phyloP scores from a whole-genome alignment of 1,140 invertebrate species.

The Trichoplusia ni region DNA sequence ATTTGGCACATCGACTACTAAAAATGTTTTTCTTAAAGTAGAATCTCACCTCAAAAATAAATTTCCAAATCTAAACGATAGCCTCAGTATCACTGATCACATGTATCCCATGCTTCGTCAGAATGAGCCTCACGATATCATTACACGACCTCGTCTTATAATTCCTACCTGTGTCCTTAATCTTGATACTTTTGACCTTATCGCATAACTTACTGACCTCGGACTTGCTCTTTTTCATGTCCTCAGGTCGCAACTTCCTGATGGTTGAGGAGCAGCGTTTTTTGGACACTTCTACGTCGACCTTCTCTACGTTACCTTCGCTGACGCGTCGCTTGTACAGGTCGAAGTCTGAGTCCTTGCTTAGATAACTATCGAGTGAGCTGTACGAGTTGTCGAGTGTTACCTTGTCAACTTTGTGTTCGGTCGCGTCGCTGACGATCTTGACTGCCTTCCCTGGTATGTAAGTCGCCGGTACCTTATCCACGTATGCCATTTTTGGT shows the following conservation, averaged over 20 bases:
- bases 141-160: constrained; percentile 83
- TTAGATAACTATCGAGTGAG: constrained; percentile 66
- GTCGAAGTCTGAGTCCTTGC: constrained; percentile 57
- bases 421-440: constrained; percentile 62
- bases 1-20: too few relatives aligned
- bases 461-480: constrained; percentile 62
- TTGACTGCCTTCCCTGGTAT: constrained; percentile 74
- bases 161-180: constrained; percentile 54
- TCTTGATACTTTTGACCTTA: constrained; percentile 69
- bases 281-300: constrained; percentile 40
- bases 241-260: constrained; percentile 61
- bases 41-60: not conserved
- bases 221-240: constrained; percentile 70
- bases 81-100: constrained; percentile 89
- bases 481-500: constrained; percentile 68
- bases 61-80: constrained; percentile 81
- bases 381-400: constrained; percentile 50
- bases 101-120: constrained; percentile 88
- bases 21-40: not conserved
- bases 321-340: constrained; percentile 62
- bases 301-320: constrained; percentile 61
- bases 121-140: constrained; percentile 86
- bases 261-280: constrained; percentile 72
- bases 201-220: constrained; percentile 74
- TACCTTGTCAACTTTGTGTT: constrained; percentile 77